Evolutionary conservation across 2,888 invertebrate species (phyloP), one percentile per base, ranked within the genome.

Genomic region (Magallana nippona): DNA sequence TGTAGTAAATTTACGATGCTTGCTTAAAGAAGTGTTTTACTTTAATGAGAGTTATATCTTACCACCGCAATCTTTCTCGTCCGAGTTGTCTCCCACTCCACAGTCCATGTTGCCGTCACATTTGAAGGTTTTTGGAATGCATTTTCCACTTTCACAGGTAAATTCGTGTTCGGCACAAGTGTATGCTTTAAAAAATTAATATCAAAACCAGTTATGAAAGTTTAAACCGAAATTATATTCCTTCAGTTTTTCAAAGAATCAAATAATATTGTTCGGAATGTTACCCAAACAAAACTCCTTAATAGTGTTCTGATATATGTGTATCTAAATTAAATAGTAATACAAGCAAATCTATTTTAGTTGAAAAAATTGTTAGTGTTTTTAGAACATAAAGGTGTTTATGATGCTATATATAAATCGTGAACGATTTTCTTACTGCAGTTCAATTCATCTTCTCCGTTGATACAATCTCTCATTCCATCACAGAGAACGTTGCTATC

Each of bases 31-130:
- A n/a, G n/a, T n/a, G n/a, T n/a, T n/a, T n/a, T n/a, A n/a, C n/a
- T n/a, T n/a, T n/a, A n/a, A n/a, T 44, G 5, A 0, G 13, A 22
- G 19, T n/a, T 15, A 55, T 27, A 27, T 17, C 56, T 82, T 82
- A 79, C 83, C 81, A 10, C 58, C 82, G n/a, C 86, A 86, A 17
- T 83, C 57, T 13, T 71, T 58, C 79, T 91, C 91, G 78, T 91
- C 91, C 10, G 91, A 89, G 1, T n/a, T 81, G 60, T 90, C 84
- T 27, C 79, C 90, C 57, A 60, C 44, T 19, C 90, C 86, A 84
- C 92, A 93, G 82, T 93, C 92, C n/a, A 83, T 86, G 62, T 92
- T 88, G 5, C 93, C 94, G 95, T 97, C 96, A 94, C 97, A 97
- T 87, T 96, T 96, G 77, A 95, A 95, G 83, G 94, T 95, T 0